Evolutionary conservation across 2,113 vertebrate species (phyloP).

Genomic region (Colistium nudipinnis): DNA sequence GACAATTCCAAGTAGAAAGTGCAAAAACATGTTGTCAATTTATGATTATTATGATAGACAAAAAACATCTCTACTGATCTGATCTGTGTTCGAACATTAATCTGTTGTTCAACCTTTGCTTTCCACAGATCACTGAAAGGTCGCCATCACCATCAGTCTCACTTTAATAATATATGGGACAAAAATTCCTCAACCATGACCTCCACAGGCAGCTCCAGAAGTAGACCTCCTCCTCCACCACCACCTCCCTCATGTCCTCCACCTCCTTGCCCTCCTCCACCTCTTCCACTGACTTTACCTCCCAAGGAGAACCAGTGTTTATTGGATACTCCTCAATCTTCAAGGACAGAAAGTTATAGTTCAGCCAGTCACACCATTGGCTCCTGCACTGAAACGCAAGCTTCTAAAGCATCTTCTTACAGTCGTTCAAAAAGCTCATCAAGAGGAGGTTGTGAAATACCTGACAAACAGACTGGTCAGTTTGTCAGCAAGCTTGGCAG

Average conservation of each 20-base stretch:
- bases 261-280: constrained; percentile 1
- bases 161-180: constrained; percentile 27
- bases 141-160: constrained; percentile 25
- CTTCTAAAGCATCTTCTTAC: constrained; percentile 13
- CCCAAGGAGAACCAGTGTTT: constrained; percentile 1
- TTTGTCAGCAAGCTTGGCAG: constrained; percentile 60
- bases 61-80: not conserved
- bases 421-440: constrained; percentile 25
- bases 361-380: not conserved
- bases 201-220: not conserved
- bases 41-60: not conserved
- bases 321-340: constrained; percentile 4
- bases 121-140: constrained; percentile 61
- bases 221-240: not conserved
- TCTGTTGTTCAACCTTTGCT: not conserved
- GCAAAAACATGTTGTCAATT: too few relatives aligned
- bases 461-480: constrained; percentile 46
- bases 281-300: constrained; percentile 12
- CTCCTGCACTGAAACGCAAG: not conserved
- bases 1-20: too few relatives aligned
- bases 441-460: constrained; percentile 16
- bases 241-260: not conserved
- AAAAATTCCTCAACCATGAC: constrained; percentile 15
- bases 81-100: not conserved
- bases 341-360: constrained; percentile 25